These are phyloP conservation scores for Speoplatyrhinus poulsoni DNA, from an alignment of 2,113 vertebrate genomes.

Conservation along the genomic window DNA sequence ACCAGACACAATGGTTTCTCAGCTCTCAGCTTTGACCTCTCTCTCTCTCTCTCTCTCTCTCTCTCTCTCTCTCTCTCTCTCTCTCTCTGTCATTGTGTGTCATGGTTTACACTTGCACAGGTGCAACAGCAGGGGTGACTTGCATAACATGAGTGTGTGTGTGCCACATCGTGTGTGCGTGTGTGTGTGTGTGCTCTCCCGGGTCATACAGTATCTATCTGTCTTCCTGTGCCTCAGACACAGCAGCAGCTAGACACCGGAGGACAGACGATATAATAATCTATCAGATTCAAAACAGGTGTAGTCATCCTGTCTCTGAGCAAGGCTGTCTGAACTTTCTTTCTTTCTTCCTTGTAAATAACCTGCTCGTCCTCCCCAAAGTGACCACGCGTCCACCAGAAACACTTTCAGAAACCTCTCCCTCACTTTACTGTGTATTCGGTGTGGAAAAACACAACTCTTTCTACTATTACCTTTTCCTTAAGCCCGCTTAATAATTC, in stretches of 20 bases:
- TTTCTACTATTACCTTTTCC: background rate
- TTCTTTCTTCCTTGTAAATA: slow-evolving; percentile 8
- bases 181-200: background rate
- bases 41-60: background rate
- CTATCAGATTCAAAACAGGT: slow-evolving; percentile 57
- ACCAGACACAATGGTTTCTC: slow-evolving; percentile 48
- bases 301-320: slow-evolving; percentile 43
- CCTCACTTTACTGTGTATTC: slow-evolving; percentile 17
- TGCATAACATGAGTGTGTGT: background rate
- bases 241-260: slow-evolving; percentile 48
- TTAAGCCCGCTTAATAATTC: slow-evolving; percentile 32
- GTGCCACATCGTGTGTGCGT: background rate
- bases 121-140: slow-evolving; percentile 3
- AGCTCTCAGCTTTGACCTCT: background rate
- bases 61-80: background rate
- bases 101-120: slow-evolving; percentile 27
- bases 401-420: slow-evolving; percentile 24
- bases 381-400: slow-evolving; percentile 20
- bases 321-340: slow-evolving; percentile 44
- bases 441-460: slow-evolving; percentile 16
- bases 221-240: slow-evolving; percentile 45
- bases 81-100: slow-evolving; percentile 6
- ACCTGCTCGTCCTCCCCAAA: slow-evolving; percentile 13
- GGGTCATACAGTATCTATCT: background rate
- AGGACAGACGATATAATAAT: slow-evolving; percentile 44